phyloP scores from a whole-genome alignment of 2,888 invertebrate species.

The Tipula lateralis region DNA sequence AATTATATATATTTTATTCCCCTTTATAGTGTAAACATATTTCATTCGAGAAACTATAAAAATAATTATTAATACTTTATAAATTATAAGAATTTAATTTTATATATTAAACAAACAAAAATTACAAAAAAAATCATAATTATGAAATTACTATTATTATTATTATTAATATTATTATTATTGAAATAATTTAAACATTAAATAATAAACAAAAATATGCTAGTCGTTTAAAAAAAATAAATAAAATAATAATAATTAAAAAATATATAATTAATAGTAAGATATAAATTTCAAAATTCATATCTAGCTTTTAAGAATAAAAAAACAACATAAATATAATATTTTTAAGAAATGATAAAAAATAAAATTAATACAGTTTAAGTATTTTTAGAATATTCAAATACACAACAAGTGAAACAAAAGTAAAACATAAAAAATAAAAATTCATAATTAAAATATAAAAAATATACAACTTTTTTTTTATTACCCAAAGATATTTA shows the following conservation, averaged over 20 bases:
- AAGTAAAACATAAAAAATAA: neutral
- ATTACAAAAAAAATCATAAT: neutral
- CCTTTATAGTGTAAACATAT: constrained; percentile 14
- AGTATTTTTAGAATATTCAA: constrained; percentile 11
- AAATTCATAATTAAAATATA: neutral
- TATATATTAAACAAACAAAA: neutral
- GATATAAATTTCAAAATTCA: constrained; percentile 24
- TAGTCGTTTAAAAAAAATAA: constrained; percentile 3
- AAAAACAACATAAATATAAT: neutral
- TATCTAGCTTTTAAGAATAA: neutral
- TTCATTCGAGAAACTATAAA: constrained; percentile 7
- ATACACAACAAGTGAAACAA: neutral
- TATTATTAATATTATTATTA: neutral
- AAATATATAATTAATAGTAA: neutral
- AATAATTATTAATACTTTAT: neutral
- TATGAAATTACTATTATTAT: neutral
- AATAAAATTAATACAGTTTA: neutral
- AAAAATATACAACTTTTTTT: constrained; percentile 14
- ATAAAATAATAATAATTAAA: neutral
- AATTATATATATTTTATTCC: neutral
- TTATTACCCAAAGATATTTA: constrained; percentile 24
- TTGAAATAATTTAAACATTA: neutral
- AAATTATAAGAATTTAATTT: neutral
- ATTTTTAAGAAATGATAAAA: constrained; percentile 19
- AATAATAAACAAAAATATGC: constrained; percentile 24